A percentile compares a stretch with the other conserved stretches of the same genome.
These are phyloP conservation scores for Eulemur mongoz DNA, from an alignment of 2,797 vertebrate genomes.

Conservation along the genomic window DNA sequence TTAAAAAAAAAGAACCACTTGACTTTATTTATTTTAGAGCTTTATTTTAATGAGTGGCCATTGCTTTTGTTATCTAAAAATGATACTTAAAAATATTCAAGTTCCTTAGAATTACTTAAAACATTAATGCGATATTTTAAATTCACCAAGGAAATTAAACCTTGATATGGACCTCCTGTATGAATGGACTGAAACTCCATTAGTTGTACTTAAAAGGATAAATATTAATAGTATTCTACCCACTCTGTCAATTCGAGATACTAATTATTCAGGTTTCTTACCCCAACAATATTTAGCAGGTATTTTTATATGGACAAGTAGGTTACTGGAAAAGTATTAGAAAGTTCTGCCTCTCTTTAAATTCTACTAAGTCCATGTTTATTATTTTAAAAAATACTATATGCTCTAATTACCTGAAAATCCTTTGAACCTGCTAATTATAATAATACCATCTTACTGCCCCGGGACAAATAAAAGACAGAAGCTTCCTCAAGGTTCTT, in stretches of 20 bases:
- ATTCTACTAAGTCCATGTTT: background rate
- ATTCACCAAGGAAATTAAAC: constrained; percentile 31
- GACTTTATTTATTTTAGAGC: background rate
- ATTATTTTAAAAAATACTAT: constrained; percentile 32
- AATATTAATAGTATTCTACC: constrained; percentile 37
- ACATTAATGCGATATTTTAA: constrained; percentile 52
- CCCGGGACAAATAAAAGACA: background rate
- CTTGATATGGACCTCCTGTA: background rate
- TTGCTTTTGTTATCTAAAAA: constrained; percentile 23
- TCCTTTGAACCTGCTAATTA: constrained; percentile 50
- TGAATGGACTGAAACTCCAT: background rate
- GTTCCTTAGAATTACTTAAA: constrained; percentile 2
- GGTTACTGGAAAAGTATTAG: constrained; percentile 22
- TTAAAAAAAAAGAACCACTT: background rate
- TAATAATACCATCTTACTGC: background rate
- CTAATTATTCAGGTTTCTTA: constrained; percentile 52
- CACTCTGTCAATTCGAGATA: constrained; percentile 1
- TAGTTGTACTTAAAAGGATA: constrained; percentile 49
- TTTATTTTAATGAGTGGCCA: background rate
- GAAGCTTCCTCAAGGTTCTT: background rate
- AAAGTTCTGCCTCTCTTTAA: constrained; percentile 42
- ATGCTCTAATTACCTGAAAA: constrained; percentile 52
- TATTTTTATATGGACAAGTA: constrained; percentile 40
- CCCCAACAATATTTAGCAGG: background rate
- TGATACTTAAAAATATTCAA: background rate